These are phyloP conservation scores for Equus quagga DNA, from an alignment of 2,113 vertebrate species.

Conservation along the genomic window DNA sequence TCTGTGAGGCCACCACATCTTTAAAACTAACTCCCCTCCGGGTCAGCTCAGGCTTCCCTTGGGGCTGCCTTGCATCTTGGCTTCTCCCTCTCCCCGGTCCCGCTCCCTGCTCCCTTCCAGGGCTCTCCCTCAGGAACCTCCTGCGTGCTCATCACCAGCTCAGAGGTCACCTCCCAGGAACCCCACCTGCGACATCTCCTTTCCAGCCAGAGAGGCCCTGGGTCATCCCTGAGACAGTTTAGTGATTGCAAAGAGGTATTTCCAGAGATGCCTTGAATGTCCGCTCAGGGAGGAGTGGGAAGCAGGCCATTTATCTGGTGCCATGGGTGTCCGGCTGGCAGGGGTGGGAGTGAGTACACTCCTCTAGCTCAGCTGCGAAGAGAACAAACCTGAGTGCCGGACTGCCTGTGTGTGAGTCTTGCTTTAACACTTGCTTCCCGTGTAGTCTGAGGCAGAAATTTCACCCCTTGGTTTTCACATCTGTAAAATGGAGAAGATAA, in stretches of 20 bases:
- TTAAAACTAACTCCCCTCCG: not conserved
- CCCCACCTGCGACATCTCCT: not conserved
- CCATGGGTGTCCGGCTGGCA: not conserved
- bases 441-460: not conserved
- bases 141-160: not conserved
- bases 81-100: not conserved
- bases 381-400: not conserved
- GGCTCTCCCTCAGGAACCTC: not conserved
- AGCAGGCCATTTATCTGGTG: not conserved
- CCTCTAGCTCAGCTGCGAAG: not conserved
- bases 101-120: not conserved
- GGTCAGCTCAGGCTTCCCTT: not conserved
- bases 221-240: not conserved
- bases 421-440: not conserved
- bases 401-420: not conserved
- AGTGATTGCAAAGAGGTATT: not conserved
- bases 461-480: not conserved
- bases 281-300: not conserved
- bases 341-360: not conserved
- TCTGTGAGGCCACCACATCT: not conserved
- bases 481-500: not conserved
- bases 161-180: not conserved
- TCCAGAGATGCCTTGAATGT: not conserved
- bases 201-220: not conserved
- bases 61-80: not conserved